Conservation (phyloP, 23 tunicate genomes). For the Ciona savignyi region DNA sequence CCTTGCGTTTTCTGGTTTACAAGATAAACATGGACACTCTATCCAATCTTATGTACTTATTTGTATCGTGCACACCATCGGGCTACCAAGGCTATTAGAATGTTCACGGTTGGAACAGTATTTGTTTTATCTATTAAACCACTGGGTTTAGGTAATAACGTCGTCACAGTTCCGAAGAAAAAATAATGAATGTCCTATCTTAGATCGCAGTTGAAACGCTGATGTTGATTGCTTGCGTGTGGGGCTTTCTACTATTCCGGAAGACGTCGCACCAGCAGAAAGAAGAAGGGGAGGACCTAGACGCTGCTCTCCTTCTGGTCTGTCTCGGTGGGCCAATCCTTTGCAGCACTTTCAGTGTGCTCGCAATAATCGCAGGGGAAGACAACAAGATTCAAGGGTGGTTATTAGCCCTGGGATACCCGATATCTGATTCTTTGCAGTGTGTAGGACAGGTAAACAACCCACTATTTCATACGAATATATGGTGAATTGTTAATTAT, state of each 20-base stretch:
- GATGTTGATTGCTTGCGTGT: slow-evolving; percentile 9
- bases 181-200: too few species aligned
- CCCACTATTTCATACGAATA: too few species aligned
- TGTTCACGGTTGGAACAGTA: too few species aligned
- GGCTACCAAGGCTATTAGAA: too few species aligned
- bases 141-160: too few species aligned
- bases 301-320: slow-evolving; percentile 45
- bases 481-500: too few species aligned
- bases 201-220: neutral
- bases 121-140: too few species aligned
- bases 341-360: slow-evolving; percentile 24
- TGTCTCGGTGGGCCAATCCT: slow-evolving; percentile 35
- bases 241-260: slow-evolving; percentile 47
- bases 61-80: too few species aligned
- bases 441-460: slow-evolving; percentile 43
- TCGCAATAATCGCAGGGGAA: slow-evolving; percentile 16
- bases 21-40: too few species aligned
- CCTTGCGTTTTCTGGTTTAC: too few species aligned
- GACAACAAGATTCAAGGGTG: slow-evolving; percentile 7
- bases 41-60: too few species aligned
- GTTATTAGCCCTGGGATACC: slow-evolving; percentile 25
- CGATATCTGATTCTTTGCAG: slow-evolving; percentile 39
- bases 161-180: too few species aligned
- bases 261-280: slow-evolving; percentile 14
- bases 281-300: slow-evolving; percentile 29